Evolutionary conservation across 2,888 invertebrate species (phyloP).

Genomic region (Andrena praecox): DNA sequence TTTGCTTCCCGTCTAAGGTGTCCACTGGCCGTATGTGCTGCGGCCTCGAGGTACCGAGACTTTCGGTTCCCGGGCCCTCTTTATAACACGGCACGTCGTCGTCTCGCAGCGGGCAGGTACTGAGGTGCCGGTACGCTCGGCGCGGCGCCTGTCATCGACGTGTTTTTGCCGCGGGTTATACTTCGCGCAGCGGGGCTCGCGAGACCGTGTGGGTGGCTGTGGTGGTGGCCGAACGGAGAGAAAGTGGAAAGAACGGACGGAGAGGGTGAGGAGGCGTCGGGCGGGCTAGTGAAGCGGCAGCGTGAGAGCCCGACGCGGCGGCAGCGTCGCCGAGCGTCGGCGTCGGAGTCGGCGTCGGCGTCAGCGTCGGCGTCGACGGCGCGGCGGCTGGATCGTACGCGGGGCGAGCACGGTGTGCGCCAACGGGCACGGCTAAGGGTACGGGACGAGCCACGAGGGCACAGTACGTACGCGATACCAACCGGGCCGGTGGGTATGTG

Average conservation of each 20-base stretch:
- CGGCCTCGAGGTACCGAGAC: neutral
- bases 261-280: slow-evolving; percentile 25
- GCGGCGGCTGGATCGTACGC: slow-evolving; percentile 72
- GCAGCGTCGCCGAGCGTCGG: slow-evolving; percentile 60
- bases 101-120: slow-evolving; percentile 35
- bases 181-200: slow-evolving; percentile 15
- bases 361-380: slow-evolving; percentile 18
- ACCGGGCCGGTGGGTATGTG: slow-evolving; percentile 67
- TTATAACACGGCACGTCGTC: slow-evolving; percentile 28
- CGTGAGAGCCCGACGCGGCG: slow-evolving; percentile 55
- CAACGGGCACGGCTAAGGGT: slow-evolving; percentile 24
- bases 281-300: slow-evolving; percentile 50
- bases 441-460: slow-evolving; percentile 53
- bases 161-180: slow-evolving; percentile 68
- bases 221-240: slow-evolving; percentile 32
- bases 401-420: slow-evolving; percentile 66
- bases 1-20: neutral
- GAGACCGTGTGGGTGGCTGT: slow-evolving; percentile 15
- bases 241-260: slow-evolving; percentile 43
- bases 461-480: slow-evolving; percentile 53
- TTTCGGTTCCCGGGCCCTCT: neutral
- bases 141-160: slow-evolving; percentile 71
- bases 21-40: neutral
- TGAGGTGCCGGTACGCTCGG: slow-evolving; percentile 52
- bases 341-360: slow-evolving; percentile 54